phyloP scores from a whole-genome alignment of 2,797 vertebrate genomes.

The Erethizon dorsatum region DNA sequence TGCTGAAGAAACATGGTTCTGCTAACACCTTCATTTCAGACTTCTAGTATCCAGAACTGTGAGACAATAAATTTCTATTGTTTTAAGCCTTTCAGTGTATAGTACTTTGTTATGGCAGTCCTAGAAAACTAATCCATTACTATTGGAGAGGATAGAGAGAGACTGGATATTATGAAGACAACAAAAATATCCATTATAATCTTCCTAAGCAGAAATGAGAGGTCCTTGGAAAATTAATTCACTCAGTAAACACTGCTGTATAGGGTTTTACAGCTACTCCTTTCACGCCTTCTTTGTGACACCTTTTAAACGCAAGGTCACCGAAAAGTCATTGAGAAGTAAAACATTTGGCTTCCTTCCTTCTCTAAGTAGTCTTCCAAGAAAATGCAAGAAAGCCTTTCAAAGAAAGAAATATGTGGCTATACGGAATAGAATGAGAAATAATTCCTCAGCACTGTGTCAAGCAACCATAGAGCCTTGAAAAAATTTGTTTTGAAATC shows the following conservation, averaged over 20 bases:
- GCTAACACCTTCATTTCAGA: slow-evolving; percentile 41
- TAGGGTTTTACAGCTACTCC: background rate
- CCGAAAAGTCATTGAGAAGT: background rate
- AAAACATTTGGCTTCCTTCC: slow-evolving; percentile 11
- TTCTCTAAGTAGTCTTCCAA: slow-evolving; percentile 17
- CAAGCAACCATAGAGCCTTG: background rate
- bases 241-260: background rate
- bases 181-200: background rate
- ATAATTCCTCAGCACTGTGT: background rate
- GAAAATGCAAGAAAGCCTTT: slow-evolving; percentile 12
- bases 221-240: background rate
- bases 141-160: background rate
- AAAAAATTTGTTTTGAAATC: background rate
- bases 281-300: background rate
- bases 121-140: background rate
- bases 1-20: background rate
- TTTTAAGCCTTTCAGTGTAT: slow-evolving; percentile 1
- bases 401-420: background rate
- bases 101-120: background rate
- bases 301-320: background rate
- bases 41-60: background rate
- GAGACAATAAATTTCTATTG: slow-evolving; percentile 23
- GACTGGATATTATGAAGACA: background rate
- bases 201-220: background rate
- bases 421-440: background rate